A percentile compares a stretch with the other conserved stretches of the same genome.
Conservation (phyloP, 2,113 vertebrate genomes). For the Tupaia chinensis region DNA sequence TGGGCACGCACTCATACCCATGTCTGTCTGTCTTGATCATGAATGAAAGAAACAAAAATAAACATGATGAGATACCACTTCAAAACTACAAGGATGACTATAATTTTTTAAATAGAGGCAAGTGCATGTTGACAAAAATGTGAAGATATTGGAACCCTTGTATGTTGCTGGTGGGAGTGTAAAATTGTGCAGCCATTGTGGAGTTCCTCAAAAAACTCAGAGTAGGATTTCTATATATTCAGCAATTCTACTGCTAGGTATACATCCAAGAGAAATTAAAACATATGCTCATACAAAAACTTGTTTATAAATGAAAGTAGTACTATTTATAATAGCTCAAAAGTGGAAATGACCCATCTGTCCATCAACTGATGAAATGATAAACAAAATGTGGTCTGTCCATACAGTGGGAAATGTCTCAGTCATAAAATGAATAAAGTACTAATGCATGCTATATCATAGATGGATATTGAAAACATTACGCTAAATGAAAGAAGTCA, state of each 20-base stretch:
- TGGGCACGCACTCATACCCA: too few species aligned
- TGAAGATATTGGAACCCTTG: not conserved
- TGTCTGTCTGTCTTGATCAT: too few species aligned
- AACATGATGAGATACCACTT: too few species aligned
- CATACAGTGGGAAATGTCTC: not conserved
- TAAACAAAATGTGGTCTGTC: constrained; percentile 34
- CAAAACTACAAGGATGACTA: not conserved
- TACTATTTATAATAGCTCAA: not conserved
- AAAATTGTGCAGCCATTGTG: not conserved
- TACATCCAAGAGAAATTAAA: constrained; percentile 15
- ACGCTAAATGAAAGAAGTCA: not conserved
- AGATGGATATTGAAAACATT: not conserved
- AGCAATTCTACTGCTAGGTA: not conserved
- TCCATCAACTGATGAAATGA: not conserved
- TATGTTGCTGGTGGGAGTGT: not conserved
- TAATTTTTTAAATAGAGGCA: not conserved
- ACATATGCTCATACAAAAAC: not conserved
- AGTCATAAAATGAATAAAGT: constrained; percentile 6
- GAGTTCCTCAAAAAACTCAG: constrained; percentile 26
- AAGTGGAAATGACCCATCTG: not conserved
- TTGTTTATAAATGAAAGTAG: not conserved
- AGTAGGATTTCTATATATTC: constrained; percentile 19
- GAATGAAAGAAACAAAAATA: too few species aligned
- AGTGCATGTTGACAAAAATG: not conserved
- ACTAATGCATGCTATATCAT: not conserved